Evolutionary conservation across 2,797 vertebrate genomes (phyloP), one percentile per base, ranked within the genome.

Genomic region (Graptemys geographica): DNA sequence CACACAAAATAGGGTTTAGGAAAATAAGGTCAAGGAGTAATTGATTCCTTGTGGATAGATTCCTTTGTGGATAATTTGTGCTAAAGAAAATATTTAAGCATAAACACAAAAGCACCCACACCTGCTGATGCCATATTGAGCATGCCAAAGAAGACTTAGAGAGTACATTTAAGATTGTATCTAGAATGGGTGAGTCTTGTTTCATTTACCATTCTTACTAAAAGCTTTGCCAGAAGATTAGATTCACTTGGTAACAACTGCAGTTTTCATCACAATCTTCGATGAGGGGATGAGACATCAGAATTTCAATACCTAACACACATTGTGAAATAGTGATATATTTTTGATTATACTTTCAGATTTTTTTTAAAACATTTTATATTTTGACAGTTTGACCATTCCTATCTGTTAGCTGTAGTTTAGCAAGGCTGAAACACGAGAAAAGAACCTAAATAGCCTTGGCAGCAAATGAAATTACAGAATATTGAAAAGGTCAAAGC

Each of bases 391-490:
- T 2, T 90, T 85, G 72, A 18, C 28, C 56, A 23, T 90, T 90
- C 33, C 94, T 92, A 13, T 80, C 86, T 83, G 19, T 81, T 92
- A 84, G n/a, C 31, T 90, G 37, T 23, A 82, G 53, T 94, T 94
- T 84, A 57, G 49, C 76, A 69, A 87, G 57, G 8, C 25, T 79
- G 49, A 91, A 52, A 80, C 44, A 76, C 55, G 93, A 93, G 7
- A 82, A 79, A 83, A 37, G 5, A 87, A 78, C 49, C 52, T 90
- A 93, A 95, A 93, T 80, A 93, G 27, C 52, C 33, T 41, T 87
- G 87, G 72, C 88, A 96, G 92, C 69, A 96, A 97, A 97, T 95
- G 82, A 95, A 96, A 97, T 95, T 88, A 84, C 79, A 94, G 59
- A 87, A 79, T 90, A 69, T 65, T 90, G 93, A 84, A 96, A 97